Conservation (phyloP, 2,888 invertebrate genomes). For the Masnerella sp. region DNA sequence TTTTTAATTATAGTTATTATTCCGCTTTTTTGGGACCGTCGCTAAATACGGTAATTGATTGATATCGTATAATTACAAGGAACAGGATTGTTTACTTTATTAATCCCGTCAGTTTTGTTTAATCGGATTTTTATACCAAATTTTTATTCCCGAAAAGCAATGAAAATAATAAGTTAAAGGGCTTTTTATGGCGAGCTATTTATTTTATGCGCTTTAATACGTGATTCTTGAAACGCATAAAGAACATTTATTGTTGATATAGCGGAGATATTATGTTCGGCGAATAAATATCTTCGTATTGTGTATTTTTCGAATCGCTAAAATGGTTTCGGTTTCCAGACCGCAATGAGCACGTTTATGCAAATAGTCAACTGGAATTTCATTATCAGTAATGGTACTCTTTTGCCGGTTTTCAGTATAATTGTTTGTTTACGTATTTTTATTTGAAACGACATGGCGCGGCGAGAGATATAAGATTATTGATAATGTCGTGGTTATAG, state of each 20-base stretch:
- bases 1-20: conserved; percentile 50
- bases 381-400: conserved; percentile 14
- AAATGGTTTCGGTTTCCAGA: conserved; percentile 44
- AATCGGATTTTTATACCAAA: conserved; percentile 15
- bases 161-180: conserved; percentile 17
- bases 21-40: conserved; percentile 11
- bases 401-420: neutral
- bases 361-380: conserved; percentile 48
- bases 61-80: conserved; percentile 32
- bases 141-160: neutral
- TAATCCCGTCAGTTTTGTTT: conserved; percentile 13
- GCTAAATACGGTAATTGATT: conserved; percentile 40
- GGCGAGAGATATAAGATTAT: conserved; percentile 3
- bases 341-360: conserved; percentile 35
- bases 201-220: conserved; percentile 18
- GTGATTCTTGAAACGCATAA: conserved; percentile 30
- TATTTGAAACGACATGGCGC: neutral
- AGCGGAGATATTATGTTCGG: conserved; percentile 15
- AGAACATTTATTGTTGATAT: conserved; percentile 18
- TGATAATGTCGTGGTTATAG: conserved; percentile 3
- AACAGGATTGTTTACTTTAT: conserved; percentile 38
- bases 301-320: conserved; percentile 33
- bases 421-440: conserved; percentile 1
- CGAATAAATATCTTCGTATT: conserved; percentile 20
- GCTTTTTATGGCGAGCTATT: conserved; percentile 8